Evolutionary conservation across 1,140 invertebrate genomes (phyloP), one percentile per base, ranked within the genome.

Genomic region (Drepana arcuata): DNA sequence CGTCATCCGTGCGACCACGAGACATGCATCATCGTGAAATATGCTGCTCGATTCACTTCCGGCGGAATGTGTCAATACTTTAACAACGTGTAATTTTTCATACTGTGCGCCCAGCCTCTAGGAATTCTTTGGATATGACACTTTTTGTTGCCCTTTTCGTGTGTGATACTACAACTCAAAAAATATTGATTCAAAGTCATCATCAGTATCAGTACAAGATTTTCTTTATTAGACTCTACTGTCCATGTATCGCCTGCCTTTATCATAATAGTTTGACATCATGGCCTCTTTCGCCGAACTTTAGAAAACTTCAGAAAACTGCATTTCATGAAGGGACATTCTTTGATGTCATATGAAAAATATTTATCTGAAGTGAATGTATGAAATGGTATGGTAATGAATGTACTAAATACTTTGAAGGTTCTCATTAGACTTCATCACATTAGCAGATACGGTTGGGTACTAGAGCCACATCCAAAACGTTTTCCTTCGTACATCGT

Each of bases 41-140:
- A n/a, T n/a, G n/a, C 35, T 32, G 30, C 24, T 52, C 47, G 51
- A 43, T 42, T 39, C 34, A 48, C 26, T 29, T 29, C 34, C 40
- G 35, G 38, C 33, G 33, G 25, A 10, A 18, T 34, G 26, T 46
- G 53, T 61, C 58, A 51, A 58, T 54, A 21, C 15, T 43, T 36
- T 30, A 42, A 49, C 45, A 28, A 10, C 32, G 15, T 32, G 26
- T 51, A 41, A 61, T 61, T 61, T 57, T 57, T 61, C 58, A 61
- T 46, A 48, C 31, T 9, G 31, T 7, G 26, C 14, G 13, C 14
- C 7, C 10, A 29, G 13, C 6, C 18, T 5, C 3, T 21, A 31
- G 16, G 12, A 25, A 32, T 16, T 0, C 12, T 18, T 28, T 44
- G 21, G 35, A 37, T 34, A 16, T n/a, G 29, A 7, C 14, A 12